Conservation (phyloP, 2,797 vertebrate species). For the Leucoraja ocellata region DNA sequence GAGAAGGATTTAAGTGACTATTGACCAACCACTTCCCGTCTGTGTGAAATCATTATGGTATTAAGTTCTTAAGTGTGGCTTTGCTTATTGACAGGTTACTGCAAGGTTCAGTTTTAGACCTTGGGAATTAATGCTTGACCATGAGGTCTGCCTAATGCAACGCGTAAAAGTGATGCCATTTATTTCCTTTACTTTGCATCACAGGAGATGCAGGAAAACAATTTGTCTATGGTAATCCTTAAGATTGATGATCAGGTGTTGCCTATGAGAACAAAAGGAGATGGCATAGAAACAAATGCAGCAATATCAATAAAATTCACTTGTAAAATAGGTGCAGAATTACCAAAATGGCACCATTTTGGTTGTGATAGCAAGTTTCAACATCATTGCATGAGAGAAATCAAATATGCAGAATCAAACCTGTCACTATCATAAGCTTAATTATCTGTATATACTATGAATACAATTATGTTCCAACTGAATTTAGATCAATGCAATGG, state of each 20-base stretch:
- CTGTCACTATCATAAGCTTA: not conserved
- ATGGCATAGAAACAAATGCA: not conserved
- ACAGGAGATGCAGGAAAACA: not conserved
- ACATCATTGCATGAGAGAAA: not conserved
- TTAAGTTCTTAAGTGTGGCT: not conserved
- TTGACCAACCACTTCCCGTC: not conserved
- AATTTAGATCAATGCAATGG: no score
- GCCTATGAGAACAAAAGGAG: no score
- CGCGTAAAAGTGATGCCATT: not conserved
- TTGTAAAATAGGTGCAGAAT: not conserved
- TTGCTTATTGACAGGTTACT: not conserved
- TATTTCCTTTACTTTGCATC: conserved; percentile 9
- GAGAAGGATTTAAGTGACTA: not conserved
- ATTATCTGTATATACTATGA: not conserved
- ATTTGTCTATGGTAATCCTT: not conserved
- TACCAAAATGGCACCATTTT: not conserved
- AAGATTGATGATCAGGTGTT: not conserved
- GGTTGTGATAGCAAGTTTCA: not conserved
- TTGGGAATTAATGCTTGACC: not conserved
- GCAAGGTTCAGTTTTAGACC: not conserved
- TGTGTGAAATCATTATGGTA: not conserved
- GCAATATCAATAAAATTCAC: not conserved
- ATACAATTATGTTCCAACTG: not conserved
- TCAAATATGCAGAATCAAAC: not conserved
- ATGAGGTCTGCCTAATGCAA: not conserved